Evolutionary conservation across 2,797 vertebrate genomes (phyloP), one percentile per base, ranked within the genome.

Genomic region (Lagocephalus sceleratus): DNA sequence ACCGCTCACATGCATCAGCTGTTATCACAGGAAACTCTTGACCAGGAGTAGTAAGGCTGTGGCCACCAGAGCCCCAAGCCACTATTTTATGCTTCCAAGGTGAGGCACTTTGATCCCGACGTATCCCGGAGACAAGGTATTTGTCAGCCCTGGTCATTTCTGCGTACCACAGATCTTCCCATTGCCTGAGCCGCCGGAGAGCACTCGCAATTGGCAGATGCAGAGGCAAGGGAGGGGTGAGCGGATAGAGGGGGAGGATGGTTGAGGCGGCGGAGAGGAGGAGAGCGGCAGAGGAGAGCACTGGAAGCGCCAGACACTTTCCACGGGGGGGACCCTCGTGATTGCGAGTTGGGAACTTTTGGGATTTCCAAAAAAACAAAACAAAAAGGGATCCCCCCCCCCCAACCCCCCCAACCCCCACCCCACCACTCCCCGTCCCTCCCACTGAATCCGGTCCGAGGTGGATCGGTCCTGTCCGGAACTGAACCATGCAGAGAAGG

Each of bases 41-140:
- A 74, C 68, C 71, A 75, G 75, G 68, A 51, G 54, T 71, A 63
- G 54, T 62, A 53, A 54, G 47, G 73, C 67, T 47, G 70, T 54
- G 57, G 60, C 70, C 68, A 73, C 68, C 62, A 69, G 67, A 79
- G 60, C 71, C 69, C 73, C 66, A 6, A 82, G 87, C 84, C 85
- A 83, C 82, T 81, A 83, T 66, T 91, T 90, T 76, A 85, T 92
- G 88, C 73, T 77, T 68, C 79, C 57, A 47, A 66, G 71, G 83
- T 20, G 78, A 89, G 74, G 80, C 85, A 73, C 78, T 81, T 83
- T 89, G 89, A 87, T 71, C 82, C 79, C n/a, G n/a, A 62, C 59
- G 89, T 91, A 83, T 81, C 93, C 84, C 89, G 86, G 93, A 91
- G 92, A 94, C 92, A 85, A 84, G 84, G 83, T 89, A 89, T 89